Conservation (phyloP, 2,888 invertebrate species). For the Coecobrya sp. region DNA sequence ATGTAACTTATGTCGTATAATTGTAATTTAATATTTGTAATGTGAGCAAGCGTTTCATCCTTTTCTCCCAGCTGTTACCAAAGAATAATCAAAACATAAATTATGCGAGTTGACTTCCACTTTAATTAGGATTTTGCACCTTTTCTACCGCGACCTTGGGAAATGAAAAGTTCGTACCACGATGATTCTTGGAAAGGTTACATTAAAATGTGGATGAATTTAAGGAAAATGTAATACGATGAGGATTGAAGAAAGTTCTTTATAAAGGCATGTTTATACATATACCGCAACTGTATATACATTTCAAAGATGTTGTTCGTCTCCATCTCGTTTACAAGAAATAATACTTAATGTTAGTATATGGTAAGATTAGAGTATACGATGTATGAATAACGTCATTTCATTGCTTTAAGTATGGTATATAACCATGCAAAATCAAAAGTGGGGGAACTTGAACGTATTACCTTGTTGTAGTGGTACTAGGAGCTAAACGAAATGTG, state of each 20-base stretch:
- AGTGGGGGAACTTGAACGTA: constrained; percentile 78
- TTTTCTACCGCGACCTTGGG: constrained; percentile 11
- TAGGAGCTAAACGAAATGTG: neutral
- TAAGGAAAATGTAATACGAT: neutral
- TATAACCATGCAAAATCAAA: constrained; percentile 2
- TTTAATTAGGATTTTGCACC: constrained; percentile 37
- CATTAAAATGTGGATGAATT: neutral
- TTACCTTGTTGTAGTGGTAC: constrained; percentile 68
- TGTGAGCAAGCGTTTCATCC: neutral
- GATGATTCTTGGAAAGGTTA: neutral
- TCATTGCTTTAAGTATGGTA: neutral
- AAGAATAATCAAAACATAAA: neutral
- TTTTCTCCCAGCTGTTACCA: neutral
- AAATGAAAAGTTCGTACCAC: constrained; percentile 5
- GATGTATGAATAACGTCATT: neutral
- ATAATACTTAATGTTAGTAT: too few species aligned
- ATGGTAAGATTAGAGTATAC: too few species aligned
- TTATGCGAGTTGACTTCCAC: neutral
- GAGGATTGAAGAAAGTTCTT: neutral
- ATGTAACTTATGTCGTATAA: neutral
- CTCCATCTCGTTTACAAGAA: too few species aligned
- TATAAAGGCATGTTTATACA: too few species aligned
- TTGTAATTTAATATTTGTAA: neutral
- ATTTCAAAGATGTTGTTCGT: too few species aligned
- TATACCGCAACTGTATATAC: too few species aligned